Conservation (phyloP, 1,140 invertebrate species). For the Oreohelix idahoensis region DNA sequence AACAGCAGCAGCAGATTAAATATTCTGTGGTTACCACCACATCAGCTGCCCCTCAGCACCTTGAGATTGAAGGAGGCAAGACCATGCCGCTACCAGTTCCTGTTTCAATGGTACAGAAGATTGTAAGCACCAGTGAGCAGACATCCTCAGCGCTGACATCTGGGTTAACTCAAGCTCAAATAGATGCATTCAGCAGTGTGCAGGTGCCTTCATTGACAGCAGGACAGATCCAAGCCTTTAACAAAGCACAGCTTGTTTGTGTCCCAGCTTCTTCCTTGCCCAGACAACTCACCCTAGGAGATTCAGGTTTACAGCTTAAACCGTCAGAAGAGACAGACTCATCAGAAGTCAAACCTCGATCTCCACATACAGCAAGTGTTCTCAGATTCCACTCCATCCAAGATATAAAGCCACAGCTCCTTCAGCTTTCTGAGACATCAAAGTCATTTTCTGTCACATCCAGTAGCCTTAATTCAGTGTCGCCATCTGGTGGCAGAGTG, state of each 20-base stretch:
- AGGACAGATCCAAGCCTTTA: not conserved
- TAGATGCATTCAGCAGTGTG: conserved; percentile 5
- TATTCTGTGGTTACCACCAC: not conserved
- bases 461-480: not conserved
- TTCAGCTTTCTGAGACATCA: not conserved
- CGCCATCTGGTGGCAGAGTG: conserved; percentile 11
- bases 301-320: not conserved
- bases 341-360: not conserved
- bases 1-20: conserved; percentile 13
- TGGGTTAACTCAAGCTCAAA: not conserved
- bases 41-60: not conserved
- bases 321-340: not conserved
- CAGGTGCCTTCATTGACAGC: not conserved
- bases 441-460: conserved; percentile 12
- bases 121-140: not conserved
- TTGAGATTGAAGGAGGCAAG: not conserved
- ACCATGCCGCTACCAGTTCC: not conserved
- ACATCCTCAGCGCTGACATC: not conserved
- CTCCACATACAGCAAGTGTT: not conserved
- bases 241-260: conserved; percentile 21
- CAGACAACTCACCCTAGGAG: not conserved
- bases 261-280: conserved; percentile 9
- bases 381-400: not conserved
- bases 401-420: not conserved
- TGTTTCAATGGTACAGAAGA: conserved; percentile 1